Conservation (phyloP, 2,797 vertebrate species). For the Varecia variegata region DNA sequence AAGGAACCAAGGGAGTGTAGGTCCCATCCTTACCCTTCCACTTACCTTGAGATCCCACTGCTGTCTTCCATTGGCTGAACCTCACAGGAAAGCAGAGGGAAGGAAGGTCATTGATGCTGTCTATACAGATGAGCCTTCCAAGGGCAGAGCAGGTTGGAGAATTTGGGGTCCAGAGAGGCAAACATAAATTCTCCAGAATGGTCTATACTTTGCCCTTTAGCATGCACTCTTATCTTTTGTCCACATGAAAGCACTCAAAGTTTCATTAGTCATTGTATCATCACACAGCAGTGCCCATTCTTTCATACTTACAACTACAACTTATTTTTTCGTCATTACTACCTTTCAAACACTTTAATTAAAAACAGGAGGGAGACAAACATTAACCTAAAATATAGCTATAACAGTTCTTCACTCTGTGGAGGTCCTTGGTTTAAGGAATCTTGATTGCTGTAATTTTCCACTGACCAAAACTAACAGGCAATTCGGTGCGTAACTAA, state of each 20-base stretch:
- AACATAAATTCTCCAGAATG: background rate
- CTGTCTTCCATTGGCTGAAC: background rate
- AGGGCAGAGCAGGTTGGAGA: background rate
- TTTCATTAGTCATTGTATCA: background rate
- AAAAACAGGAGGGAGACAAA: background rate
- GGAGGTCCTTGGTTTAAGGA: background rate
- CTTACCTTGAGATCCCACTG: background rate
- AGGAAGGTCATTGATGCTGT: background rate
- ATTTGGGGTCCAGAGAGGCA: background rate
- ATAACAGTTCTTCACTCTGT: background rate
- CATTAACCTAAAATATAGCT: background rate
- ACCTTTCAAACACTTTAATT: background rate
- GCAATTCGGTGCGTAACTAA: background rate
- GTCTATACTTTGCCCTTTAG: background rate
- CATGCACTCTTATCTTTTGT: background rate
- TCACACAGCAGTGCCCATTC: background rate
- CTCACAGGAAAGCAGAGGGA: background rate
- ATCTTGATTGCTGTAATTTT: background rate
- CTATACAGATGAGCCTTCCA: background rate
- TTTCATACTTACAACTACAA: background rate
- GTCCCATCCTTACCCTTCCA: background rate
- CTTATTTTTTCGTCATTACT: background rate
- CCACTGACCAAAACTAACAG: background rate
- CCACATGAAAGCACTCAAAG: background rate
- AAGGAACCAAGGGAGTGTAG: background rate